A percentile compares a stretch with the other conserved stretches of the same genome.
These are phyloP conservation scores for Netelia melanura DNA, from an alignment of 2,888 invertebrate species.

Conservation along the genomic window DNA sequence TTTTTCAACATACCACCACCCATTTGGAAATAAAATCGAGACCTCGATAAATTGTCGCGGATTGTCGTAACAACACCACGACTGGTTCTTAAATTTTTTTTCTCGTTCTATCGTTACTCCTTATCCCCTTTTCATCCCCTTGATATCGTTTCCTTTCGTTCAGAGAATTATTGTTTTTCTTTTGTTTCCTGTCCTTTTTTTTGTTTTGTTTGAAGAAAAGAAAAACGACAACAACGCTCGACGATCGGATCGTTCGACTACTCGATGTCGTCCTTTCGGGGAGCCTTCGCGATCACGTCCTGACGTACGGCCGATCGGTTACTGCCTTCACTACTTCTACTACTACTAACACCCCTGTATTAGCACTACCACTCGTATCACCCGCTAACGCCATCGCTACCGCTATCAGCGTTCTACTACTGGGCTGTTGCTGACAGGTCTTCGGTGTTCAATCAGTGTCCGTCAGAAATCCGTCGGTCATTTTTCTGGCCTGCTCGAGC, in stretches of 20 bases:
- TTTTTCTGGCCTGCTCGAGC: conserved; percentile 20
- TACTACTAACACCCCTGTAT: not conserved
- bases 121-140: too few relatives aligned
- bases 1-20: too few relatives aligned
- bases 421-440: conserved; percentile 11
- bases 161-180: too few relatives aligned
- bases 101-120: too few relatives aligned
- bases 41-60: too few relatives aligned
- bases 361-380: not conserved
- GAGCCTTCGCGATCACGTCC: conserved; percentile 36
- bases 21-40: too few relatives aligned
- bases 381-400: not conserved
- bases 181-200: not conserved
- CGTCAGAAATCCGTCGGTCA: conserved; percentile 42
- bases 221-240: not conserved
- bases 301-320: conserved; percentile 56
- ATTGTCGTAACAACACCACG: too few relatives aligned
- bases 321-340: conserved; percentile 3
- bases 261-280: conserved; percentile 49
- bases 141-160: too few relatives aligned
- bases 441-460: conserved; percentile 42
- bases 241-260: not conserved
- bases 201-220: not conserved
- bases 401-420: not conserved
- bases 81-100: too few relatives aligned